These are phyloP conservation scores for Xenopus tropicalis DNA, from an alignment of 2,113 vertebrate species.

Conservation along the genomic window DNA sequence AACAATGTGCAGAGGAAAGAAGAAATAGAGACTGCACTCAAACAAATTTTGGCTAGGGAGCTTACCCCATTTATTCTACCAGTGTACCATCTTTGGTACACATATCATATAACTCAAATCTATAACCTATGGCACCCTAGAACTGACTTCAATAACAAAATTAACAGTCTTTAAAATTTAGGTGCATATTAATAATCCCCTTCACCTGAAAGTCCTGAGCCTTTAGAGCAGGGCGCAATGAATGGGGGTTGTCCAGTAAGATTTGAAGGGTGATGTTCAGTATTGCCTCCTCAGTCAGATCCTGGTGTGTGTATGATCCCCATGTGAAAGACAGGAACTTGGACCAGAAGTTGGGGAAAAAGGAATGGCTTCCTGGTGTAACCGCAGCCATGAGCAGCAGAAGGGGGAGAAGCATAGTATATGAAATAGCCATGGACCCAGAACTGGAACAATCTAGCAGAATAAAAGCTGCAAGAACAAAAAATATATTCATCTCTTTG, in stretches of 20 bases:
- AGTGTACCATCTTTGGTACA: too few relatives aligned
- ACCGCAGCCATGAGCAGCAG: conserved; percentile 21
- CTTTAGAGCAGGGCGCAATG: conserved; percentile 14
- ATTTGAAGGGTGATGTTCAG: conserved; percentile 68
- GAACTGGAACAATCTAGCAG: not conserved
- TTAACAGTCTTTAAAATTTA: too few relatives aligned
- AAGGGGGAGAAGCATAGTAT: conserved; percentile 37
- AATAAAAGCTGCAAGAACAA: not conserved
- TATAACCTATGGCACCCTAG: too few relatives aligned
- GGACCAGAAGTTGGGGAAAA: conserved; percentile 83
- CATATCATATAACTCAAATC: too few relatives aligned
- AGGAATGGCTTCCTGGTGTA: conserved; percentile 50
- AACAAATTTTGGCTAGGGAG: too few relatives aligned
- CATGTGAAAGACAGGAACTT: conserved; percentile 68
- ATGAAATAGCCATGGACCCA: conserved; percentile 1
- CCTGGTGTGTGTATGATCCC: conserved; percentile 76
- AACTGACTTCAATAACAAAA: too few relatives aligned
- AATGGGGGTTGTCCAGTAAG: conserved; percentile 49
- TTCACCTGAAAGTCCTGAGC: conserved; percentile 55
- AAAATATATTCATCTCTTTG: not conserved
- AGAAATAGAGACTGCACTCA: too few relatives aligned
- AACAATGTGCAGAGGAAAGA: too few relatives aligned
- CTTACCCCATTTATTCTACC: too few relatives aligned
- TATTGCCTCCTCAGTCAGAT: conserved; percentile 73
- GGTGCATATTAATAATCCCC: not conserved